These are phyloP conservation scores for Tapera naevia DNA, from an alignment of 2,797 vertebrate species.

Conservation along the genomic window DNA sequence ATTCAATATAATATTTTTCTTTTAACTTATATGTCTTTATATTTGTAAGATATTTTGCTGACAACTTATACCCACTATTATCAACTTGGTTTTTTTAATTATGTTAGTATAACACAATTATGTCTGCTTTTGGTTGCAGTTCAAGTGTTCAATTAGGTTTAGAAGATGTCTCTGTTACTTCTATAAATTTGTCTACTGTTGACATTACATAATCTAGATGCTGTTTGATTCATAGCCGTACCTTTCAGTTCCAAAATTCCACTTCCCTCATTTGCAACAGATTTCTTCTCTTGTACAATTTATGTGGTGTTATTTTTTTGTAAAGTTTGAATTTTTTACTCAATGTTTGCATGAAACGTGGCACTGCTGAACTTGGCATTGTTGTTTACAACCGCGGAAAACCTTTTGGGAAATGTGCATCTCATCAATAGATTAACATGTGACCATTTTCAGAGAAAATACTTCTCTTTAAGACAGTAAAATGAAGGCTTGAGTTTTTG, in stretches of 20 bases:
- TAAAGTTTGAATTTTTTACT: background rate
- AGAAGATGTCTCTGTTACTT: background rate
- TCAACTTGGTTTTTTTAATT: background rate
- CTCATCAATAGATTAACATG: background rate
- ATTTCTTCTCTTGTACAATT: background rate
- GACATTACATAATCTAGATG: background rate
- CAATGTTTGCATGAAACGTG: background rate
- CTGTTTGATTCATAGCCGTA: background rate
- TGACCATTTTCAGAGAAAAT: background rate
- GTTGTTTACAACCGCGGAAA: background rate
- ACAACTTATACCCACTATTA: background rate
- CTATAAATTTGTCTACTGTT: background rate
- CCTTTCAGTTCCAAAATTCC: background rate
- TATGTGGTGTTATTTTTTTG: background rate
- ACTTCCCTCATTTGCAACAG: background rate
- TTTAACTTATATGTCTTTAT: background rate
- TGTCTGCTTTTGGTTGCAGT: background rate
- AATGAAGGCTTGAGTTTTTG: background rate
- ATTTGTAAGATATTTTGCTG: background rate
- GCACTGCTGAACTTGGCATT: background rate
- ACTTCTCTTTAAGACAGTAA: background rate
- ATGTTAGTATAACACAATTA: background rate
- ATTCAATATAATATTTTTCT: background rate
- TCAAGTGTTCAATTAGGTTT: slow-evolving; percentile 21
- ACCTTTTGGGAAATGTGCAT: background rate